A percentile compares a stretch with the other conserved stretches of the same genome.
Evolutionary conservation across 2,797 vertebrate genomes (phyloP).

Genomic region (Spinus pinus): DNA sequence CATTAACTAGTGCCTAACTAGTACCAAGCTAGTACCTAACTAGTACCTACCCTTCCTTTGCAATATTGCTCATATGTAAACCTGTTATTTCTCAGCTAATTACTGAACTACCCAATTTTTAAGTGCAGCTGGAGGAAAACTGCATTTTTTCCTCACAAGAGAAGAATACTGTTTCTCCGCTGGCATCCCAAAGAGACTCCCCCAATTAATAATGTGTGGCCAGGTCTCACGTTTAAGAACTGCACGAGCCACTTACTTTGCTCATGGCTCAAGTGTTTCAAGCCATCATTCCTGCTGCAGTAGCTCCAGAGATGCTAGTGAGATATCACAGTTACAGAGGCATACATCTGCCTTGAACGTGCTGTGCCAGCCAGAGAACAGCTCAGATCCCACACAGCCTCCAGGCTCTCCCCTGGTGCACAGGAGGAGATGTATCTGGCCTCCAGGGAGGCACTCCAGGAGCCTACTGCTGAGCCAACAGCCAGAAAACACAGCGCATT

Average conservation of each 20-base stretch:
- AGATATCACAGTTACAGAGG: background rate
- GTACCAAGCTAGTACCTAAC: too few relatives aligned
- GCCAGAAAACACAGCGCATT: background rate
- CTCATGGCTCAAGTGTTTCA: background rate
- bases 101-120: background rate
- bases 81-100: background rate
- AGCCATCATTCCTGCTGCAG: background rate
- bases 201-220: background rate
- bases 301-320: background rate
- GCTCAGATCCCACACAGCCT: background rate
- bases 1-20: background rate
- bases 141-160: background rate
- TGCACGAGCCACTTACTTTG: background rate
- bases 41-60: background rate
- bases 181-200: background rate
- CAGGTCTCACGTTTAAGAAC: background rate
- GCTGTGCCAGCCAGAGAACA: background rate
- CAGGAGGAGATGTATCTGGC: background rate
- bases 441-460: background rate
- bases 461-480: background rate
- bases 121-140: background rate
- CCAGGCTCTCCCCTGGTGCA: background rate
- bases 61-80: background rate
- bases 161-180: background rate
- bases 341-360: accelerated